phyloP scores from a whole-genome alignment of 2,797 vertebrate species.

The Paedocypris micromegethes region DNA sequence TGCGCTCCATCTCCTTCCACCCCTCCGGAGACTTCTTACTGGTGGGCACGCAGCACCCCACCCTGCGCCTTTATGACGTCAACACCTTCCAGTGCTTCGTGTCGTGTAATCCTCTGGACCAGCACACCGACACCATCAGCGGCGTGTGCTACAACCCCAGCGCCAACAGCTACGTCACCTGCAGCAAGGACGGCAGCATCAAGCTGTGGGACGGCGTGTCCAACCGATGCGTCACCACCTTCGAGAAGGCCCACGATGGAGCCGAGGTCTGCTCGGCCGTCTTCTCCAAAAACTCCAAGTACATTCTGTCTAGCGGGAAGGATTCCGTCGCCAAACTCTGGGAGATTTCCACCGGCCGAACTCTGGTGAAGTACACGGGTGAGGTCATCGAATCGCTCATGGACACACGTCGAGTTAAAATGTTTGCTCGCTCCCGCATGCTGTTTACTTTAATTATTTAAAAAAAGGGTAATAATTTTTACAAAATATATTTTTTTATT shows the following conservation, averaged over 20 bases:
- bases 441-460: no score
- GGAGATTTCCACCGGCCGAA: conserved; percentile 96
- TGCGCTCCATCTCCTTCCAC: conserved; percentile 95
- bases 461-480: no score
- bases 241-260: conserved; percentile 91
- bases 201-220: conserved; percentile 97
- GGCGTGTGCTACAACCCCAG: conserved; percentile 88
- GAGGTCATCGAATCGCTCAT: background rate
- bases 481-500: no score
- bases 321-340: conserved; percentile 96
- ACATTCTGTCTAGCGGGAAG: conserved; percentile 94
- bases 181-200: conserved; percentile 96
- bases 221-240: conserved; percentile 91
- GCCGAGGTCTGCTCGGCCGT: conserved; percentile 95
- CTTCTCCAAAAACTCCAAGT: conserved; percentile 97
- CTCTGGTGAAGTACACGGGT: conserved; percentile 96
- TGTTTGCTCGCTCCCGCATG: background rate
- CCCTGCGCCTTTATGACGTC: conserved; percentile 91
- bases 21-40: conserved; percentile 94
- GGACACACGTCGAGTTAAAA: no score
- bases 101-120: conserved; percentile 93
- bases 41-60: conserved; percentile 95
- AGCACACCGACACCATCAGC: conserved; percentile 94
- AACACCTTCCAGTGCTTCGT: conserved; percentile 99
- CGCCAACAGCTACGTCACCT: conserved; percentile 92